Base-by-base conservation (phyloP, 2,888 invertebrate species). In the Ferrisia virgata region DNA sequence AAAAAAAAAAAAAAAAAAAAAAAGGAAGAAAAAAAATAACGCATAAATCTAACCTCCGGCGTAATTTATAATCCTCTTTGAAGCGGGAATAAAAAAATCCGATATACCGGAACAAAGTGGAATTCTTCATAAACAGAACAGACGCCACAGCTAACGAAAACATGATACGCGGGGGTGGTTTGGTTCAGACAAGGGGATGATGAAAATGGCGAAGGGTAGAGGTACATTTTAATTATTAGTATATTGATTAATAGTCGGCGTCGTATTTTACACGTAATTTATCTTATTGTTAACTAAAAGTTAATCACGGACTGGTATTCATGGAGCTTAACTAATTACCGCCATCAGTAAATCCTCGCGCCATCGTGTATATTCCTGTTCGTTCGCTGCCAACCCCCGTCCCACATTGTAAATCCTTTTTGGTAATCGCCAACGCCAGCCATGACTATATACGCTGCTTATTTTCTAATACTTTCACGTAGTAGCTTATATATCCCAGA, bases 201-300 rank as follows among this genome's bases (percentile, higher is more conserved):
- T 11, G 13, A 40, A 11, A 2, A 9, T 13, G 40, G 40, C 13
- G 15, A 40, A 40, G 13, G 0, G 13, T 11, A 5, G 0, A 15
- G 47, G 47, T 47, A 5, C 4, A n/a, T 58, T 58, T 58, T 58
- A 58, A 58, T 58, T 58, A 58, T 58, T 18, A 72, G 72, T 72
- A 64, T 64, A 72, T 72, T 72, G 72, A 72, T 72, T 72, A 72
- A 72, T 72, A 33, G 72, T n/a, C 31, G 72, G 11, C 72, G 72
- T 33, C 58, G 33, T 72, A 72, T 72, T 72, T 72, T 72, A 72
- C 72, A 72, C 72, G 72, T 72, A 72, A 72, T 72, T 72, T 33
- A 72, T 72, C 72, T 72, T 72, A 72, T 72, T 72, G 31, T 72
- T 72, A 72, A 72, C 28, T 33, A 15, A 72, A 33, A 72, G 72